Base-by-base conservation (phyloP, 2,888 invertebrate genomes). In the Orchesellides sinensis region DNA sequence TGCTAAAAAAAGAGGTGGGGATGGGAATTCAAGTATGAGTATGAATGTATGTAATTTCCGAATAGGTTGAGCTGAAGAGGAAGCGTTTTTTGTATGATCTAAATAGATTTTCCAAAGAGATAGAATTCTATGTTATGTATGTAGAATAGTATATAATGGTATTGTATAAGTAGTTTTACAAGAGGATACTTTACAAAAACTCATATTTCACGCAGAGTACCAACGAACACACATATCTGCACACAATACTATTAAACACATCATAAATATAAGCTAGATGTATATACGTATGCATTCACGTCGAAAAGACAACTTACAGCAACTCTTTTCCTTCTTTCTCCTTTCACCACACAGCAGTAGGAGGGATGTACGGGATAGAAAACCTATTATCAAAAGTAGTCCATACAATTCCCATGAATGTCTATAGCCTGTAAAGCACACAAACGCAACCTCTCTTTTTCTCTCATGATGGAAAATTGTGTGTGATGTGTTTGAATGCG, bases 141-240 rank as follows among this genome's bases (percentile, higher is more conserved):
- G 69, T 56, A 40, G n/a, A 14, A 8, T 40, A 40, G 10, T 14
- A 2, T 40, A 40, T 40, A 2, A 40, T 40, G 40, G 14, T 8
- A 40, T n/a, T n/a, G n/a, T 40, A 32, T 8, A 40, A 45, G 56
- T 47, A 19, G 59, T 2, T 32, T 2, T 40, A 17, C 35, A 66
- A 75, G 32, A 59, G 66, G 56, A 75, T 66, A 56, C 45, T 75
- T 75, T 61, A 61, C 73, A 61, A 61, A 72, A 49, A 59, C 61
- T 25, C 27, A 61, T 59, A 59, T 59, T 52, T 54, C 23, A 52
- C 35, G 45, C 8, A 56, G 54, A 59, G 52, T 21, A 68, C n/a
- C n/a, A n/a, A n/a, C n/a, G n/a, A n/a, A n/a, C n/a, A 63, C 47
- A 66, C 23, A 19, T n/a, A 8, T 40, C 40, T 1, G 10, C 40